Evolutionary conservation across 2,888 invertebrate genomes (phyloP), one percentile per base, ranked within the genome.

Genomic region (Leptarthrus brevirostris): DNA sequence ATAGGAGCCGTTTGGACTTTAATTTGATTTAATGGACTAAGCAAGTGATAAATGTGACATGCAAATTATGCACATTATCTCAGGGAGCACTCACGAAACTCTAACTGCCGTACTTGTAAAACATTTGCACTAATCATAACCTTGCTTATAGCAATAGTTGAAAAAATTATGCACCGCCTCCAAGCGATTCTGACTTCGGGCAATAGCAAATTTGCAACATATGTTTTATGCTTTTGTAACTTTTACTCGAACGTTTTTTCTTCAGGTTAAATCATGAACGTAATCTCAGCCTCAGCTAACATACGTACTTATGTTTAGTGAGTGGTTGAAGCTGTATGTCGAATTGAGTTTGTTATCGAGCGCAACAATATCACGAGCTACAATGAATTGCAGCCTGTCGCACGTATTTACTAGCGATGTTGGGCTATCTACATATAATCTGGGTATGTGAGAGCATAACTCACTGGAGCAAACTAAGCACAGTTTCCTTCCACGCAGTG

Each of bases 11-110:
- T 49, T 58, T 49, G 58, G 49, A 56, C 56, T 72, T 26, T 72
- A 72, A 72, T 72, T 72, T 72, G 58, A 72, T 72, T 72, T 72
- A 58, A 72, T 72, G 47, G 72, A 24, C 49, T 30, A 18, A 58
- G 72, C 61, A 72, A 26, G 72, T 72, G 72, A 72, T 72, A 72
- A 72, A 72, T 72, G 72, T 72, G 72, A 49, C 58, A 61, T 72
- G 72, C 72, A 72, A 72, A 72, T 72, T 72, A 72, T 72, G 72
- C 61, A 61, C 61, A 58, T 72, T 72, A 72, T 14, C 5, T 58
- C 58, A 26, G 72, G 16, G 71, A 54, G 54, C 56, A 54, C 16
- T n/a, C n/a, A 16, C 26, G 18, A n/a, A 36, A 44, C 18, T 18
- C 44, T 22, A n/a, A 16, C 24, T 12, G 16, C 34, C 8, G 54